A percentile compares a stretch with the other conserved stretches of the same genome.
These are phyloP conservation scores for Sarcophaga bullata DNA, from an alignment of 1,140 invertebrate species.

Conservation along the genomic window DNA sequence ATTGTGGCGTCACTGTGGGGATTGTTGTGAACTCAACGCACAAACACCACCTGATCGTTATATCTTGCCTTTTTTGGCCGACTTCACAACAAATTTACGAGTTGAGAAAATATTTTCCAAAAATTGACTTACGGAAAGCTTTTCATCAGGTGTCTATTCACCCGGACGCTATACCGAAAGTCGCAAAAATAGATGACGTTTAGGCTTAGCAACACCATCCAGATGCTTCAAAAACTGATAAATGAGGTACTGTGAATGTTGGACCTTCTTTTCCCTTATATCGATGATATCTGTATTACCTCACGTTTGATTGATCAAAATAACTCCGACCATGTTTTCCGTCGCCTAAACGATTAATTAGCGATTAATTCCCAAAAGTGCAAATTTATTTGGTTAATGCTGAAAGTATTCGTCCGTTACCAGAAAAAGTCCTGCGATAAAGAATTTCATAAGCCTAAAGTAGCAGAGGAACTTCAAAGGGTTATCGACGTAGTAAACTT, in stretches of 20 bases:
- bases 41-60: conserved; percentile 51
- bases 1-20: neutral
- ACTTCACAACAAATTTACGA: conserved; percentile 42
- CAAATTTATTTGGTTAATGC: neutral
- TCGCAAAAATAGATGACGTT: conserved; percentile 47
- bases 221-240: conserved; percentile 66
- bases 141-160: conserved; percentile 67
- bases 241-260: neutral
- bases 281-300: conserved; percentile 69
- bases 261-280: neutral
- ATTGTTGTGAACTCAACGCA: neutral
- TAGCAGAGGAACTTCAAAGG: neutral
- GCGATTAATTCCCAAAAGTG: neutral
- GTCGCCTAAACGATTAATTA: neutral
- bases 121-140: conserved; percentile 67
- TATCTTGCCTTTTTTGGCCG: conserved; percentile 48
- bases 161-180: conserved; percentile 46
- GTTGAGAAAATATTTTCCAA: conserved; percentile 45
- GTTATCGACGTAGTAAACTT: too few relatives aligned
- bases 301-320: conserved; percentile 43
- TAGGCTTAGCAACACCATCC: conserved; percentile 57
- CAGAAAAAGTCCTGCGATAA: neutral
- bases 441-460: neutral
- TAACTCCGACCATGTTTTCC: neutral
- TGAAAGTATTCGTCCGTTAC: neutral